Evolutionary conservation across 2,888 invertebrate species (phyloP).

Genomic region (Euspilapteryx auroguttella): DNA sequence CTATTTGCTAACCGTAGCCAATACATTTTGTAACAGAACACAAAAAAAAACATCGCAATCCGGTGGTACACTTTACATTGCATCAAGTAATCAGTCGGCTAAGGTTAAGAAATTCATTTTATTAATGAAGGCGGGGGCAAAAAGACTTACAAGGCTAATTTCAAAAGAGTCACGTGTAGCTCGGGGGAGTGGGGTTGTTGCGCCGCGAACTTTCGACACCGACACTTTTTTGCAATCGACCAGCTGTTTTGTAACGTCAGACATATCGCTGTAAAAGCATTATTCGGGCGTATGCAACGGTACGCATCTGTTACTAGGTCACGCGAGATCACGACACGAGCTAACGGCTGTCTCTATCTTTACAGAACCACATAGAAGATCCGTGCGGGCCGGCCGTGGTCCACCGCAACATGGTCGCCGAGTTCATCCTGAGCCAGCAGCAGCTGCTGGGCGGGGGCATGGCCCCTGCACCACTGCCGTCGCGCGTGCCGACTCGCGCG

Average conservation of each 20-base stretch:
- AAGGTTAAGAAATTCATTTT: conserved; percentile 34
- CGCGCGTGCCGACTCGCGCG: conserved; percentile 30
- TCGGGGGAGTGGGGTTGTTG: too few species aligned
- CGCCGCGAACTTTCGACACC: conserved; percentile 42
- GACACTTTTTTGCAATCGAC: conserved; percentile 26
- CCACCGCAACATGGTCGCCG: conserved; percentile 85
- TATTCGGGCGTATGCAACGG: neutral
- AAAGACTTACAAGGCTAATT: conserved; percentile 36
- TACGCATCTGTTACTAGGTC: conserved; percentile 11
- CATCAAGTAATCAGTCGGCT: conserved; percentile 19
- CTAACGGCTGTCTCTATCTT: conserved; percentile 36
- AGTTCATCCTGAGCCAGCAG: conserved; percentile 78
- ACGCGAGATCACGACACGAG: too few species aligned
- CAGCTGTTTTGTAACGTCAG: conserved; percentile 26
- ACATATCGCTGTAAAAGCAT: neutral
- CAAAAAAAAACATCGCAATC: conserved; percentile 18
- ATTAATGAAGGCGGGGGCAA: conserved; percentile 40
- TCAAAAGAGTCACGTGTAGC: conserved; percentile 39
- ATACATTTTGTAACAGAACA: conserved; percentile 22
- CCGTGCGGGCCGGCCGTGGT: conserved; percentile 48
- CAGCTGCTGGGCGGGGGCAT: conserved; percentile 36
- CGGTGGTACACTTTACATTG: conserved; percentile 27
- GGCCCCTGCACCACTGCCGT: conserved; percentile 35
- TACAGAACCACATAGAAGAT: conserved; percentile 49
- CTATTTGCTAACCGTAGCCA: conserved; percentile 5